phyloP scores from a whole-genome alignment of 2,113 vertebrate species.

The Psittacula cyanocephala region DNA sequence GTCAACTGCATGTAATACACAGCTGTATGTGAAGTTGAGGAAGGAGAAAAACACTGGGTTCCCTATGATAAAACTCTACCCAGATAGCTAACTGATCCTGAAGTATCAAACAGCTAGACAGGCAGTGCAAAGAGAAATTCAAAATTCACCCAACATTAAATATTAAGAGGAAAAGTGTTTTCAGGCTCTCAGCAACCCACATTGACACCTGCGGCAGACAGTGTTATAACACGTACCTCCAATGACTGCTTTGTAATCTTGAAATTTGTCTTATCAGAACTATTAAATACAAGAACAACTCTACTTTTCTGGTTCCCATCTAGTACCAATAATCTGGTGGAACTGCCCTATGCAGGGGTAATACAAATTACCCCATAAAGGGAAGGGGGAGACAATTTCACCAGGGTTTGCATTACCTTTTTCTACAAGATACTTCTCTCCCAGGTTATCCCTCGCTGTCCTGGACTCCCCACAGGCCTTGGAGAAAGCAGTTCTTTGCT shows the following conservation, averaged over 20 bases:
- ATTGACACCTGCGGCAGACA: background rate
- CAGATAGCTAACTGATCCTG: background rate
- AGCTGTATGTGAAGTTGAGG: background rate
- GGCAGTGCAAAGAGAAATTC: background rate
- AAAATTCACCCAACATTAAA: background rate
- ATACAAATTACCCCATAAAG: background rate
- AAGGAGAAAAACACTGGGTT: background rate
- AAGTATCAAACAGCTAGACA: background rate
- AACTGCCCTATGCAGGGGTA: background rate
- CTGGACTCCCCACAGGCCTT: background rate
- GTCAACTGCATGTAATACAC: background rate
- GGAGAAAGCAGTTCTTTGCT: background rate
- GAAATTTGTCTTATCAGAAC: background rate
- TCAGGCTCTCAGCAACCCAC: background rate
- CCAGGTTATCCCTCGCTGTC: background rate
- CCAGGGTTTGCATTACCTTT: background rate
- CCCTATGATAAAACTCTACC: background rate
- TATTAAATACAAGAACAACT: background rate
- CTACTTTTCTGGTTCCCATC: background rate
- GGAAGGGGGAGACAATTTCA: background rate
- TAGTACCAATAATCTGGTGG: background rate
- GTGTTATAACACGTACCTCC: rapidly evolving
- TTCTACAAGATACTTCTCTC: background rate
- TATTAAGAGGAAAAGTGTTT: background rate
- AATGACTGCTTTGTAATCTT: background rate